Evolutionary conservation across 2,113 vertebrate species (phyloP), one percentile per base, ranked within the genome.

Genomic region (Melanerpes aurifrons): DNA sequence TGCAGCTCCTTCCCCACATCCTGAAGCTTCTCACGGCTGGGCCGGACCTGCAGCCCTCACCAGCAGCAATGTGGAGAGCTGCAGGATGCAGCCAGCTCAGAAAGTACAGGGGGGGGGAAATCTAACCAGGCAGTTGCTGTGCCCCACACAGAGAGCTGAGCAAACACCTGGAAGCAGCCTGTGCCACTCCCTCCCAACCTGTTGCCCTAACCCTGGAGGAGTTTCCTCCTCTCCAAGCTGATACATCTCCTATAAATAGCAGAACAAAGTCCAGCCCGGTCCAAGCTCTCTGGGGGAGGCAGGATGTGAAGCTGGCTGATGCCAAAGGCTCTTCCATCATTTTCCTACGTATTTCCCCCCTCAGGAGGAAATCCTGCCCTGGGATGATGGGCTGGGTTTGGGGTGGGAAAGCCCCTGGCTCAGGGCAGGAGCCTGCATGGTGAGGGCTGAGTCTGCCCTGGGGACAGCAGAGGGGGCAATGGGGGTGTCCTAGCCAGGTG

Each of bases 291-390:
- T 0, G 2, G 82, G 68, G 54, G 22, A 95, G 90, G 95, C 92
- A 94, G 95, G 95, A 95, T 94, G 88, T 88, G 83, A 35, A 73
- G 79, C 53, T 31, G 64, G 18, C 31, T 0, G 5, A n/a, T 50
- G 82, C 88, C 88, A 88, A 64, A 87, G 32, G 29, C 82, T 79
- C 75, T 14, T n/a, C 75, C 69, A 61, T 29, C 37, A 6, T 69
- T 88, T 87, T 72, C 28, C 76, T 64, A 80, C 4, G 29, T 89
- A 80, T 56, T 96, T 94, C 94, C 94, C 90, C n/a, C 56, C 82
- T 29, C 0, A 0, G 91, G 82, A 96, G 94, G 94, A 96, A 95
- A 96, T 94, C 95, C 95, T 93, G 95, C 86, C 25, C 57, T 1
- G 7, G 61, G 37, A 54, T 37, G 72, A 50, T 5, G 80, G 86